Evolutionary conservation across 1,140 invertebrate species (phyloP).

Genomic region (Paracyclopina nana): DNA sequence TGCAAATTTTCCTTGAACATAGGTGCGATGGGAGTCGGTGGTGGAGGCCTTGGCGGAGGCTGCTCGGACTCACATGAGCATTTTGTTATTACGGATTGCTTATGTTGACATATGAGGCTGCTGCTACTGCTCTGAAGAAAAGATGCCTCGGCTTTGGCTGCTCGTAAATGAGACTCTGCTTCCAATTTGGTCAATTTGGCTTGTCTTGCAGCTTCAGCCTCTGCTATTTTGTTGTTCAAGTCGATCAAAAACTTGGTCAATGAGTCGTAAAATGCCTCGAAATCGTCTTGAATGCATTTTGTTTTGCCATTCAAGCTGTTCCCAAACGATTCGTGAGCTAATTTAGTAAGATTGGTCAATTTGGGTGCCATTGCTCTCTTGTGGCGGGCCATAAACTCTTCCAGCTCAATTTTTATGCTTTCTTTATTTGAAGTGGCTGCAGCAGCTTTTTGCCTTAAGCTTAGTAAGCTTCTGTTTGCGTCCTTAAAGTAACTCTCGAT

Average conservation of each 20-base stretch:
- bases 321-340: constrained; percentile 45
- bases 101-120: too few species aligned
- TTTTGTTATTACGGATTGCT: too few species aligned
- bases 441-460: too few species aligned
- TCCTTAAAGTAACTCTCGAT: not conserved
- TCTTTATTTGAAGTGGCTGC: constrained; percentile 20
- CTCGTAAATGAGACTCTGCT: constrained; percentile 22
- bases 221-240: constrained; percentile 8
- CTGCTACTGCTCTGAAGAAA: too few species aligned
- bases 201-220: constrained; percentile 21
- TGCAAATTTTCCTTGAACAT: not conserved
- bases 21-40: constrained; percentile 23
- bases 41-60: too few species aligned
- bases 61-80: too few species aligned
- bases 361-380: constrained; percentile 43
- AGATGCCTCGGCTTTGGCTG: constrained; percentile 30
- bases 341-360: constrained; percentile 40
- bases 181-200: constrained; percentile 28
- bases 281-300: not conserved
- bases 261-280: not conserved
- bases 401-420: constrained; percentile 39
- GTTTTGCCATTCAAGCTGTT: not conserved
- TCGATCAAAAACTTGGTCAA: constrained; percentile 11
- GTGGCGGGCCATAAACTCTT: constrained; percentile 42
- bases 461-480: not conserved